These are phyloP conservation scores for Quiscalus mexicanus DNA, from an alignment of 2,113 vertebrate species.

Conservation along the genomic window DNA sequence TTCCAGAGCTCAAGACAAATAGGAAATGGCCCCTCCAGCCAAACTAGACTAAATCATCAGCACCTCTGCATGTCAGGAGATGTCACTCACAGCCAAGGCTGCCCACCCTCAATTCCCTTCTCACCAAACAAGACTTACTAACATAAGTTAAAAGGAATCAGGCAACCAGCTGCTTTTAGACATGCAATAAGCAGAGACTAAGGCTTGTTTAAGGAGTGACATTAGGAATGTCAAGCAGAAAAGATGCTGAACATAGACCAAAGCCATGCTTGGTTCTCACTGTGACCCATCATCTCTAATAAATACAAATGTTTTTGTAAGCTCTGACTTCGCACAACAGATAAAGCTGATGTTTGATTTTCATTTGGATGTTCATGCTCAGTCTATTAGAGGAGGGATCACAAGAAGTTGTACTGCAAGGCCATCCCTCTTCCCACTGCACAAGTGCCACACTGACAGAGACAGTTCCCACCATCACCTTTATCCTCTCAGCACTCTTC, in stretches of 20 bases:
- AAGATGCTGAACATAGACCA: background rate
- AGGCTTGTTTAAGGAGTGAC: background rate
- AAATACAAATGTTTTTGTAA: background rate
- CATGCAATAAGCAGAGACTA: background rate
- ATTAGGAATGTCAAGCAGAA: background rate
- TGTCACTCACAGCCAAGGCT: background rate
- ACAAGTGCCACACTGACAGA: background rate
- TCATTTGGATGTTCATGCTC: background rate
- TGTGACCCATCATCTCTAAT: background rate
- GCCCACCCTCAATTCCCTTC: background rate
- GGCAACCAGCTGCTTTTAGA: background rate
- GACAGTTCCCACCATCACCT: background rate
- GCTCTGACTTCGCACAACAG: background rate
- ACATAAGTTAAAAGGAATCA: background rate
- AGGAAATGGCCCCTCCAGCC: background rate
- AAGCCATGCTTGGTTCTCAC: background rate
- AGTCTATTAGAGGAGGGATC: background rate
- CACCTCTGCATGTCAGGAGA: background rate
- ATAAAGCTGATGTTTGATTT: background rate
- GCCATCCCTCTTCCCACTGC: background rate
- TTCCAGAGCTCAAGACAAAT: background rate
- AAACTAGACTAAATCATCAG: background rate
- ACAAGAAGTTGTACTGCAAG: background rate
- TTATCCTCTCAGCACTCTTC: background rate
- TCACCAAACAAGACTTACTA: background rate